Evolutionary conservation across 1,140 invertebrate species (phyloP), one percentile per base, ranked within the genome.

Genomic region (Metaphire vulgaris): DNA sequence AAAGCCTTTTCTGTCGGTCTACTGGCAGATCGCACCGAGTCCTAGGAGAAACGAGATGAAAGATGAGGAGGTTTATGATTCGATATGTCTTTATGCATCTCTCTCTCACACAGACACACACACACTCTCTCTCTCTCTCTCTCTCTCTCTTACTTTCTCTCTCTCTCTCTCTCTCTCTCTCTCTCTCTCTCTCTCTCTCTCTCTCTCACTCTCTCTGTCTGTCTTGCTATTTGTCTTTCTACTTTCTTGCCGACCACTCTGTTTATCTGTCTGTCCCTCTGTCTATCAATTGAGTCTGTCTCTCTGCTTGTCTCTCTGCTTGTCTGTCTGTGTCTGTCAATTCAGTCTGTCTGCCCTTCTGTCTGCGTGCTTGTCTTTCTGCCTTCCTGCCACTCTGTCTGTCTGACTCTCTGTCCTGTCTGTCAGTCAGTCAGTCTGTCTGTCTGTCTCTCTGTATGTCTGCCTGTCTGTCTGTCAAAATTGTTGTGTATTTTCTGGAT

Each of bases 151-250:
- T 21, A 12, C 41, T 56, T 21, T 56, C 41, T 56, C 41, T 56
- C 41, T 56, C 41, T 56, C 41, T 56, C 41, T 56, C 41, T 56
- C 41, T 56, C 41, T 56, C 41, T 56, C 41, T 56, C 41, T 56
- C 41, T 56, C 41, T 56, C 41, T 56, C 41, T 56, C 41, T 56
- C 41, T 56, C 41, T 56, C 41, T 56, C 41, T 56, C 41, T 56
- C 41, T 56, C 41, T 56, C 41, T 56, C 41, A 12, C 41, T 56
- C 41, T 56, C 41, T 56, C 41, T 56, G 6, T 56, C 41, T 56
- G 6, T 56, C 41, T 56, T 56, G 21, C 41, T 56, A 6, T 56
- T 56, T 6, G 6, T 21, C 21, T 56, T 56, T 56, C 41, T 56
- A 12, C 41, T 56, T 6, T 21, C 6, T 56, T 12, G 21, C 21